Evolutionary conservation across 2,797 vertebrate species (phyloP).

Genomic region (Pipistrellus kuhlii): DNA sequence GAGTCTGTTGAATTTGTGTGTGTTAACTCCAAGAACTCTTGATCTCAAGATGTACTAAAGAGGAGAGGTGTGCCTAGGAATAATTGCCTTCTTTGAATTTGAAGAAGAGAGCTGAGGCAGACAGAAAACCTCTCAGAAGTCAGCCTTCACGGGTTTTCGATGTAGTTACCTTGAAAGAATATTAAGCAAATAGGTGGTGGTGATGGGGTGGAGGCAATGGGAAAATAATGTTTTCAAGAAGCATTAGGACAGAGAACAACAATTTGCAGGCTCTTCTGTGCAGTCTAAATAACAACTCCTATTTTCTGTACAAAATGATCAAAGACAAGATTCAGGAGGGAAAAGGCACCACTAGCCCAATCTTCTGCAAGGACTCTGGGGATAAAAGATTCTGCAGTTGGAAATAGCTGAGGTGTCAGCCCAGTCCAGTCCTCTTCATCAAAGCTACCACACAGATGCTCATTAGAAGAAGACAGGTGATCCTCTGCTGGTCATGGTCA

Average conservation of each 20-base stretch:
- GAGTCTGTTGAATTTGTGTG: conserved; percentile 65
- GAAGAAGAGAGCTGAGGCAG: conserved; percentile 57
- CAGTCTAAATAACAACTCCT: conserved; percentile 43
- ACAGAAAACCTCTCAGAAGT: conserved; percentile 53
- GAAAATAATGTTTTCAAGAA: conserved; percentile 46
- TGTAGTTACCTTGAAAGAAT: conserved; percentile 66
- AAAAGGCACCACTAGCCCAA: conserved; percentile 55
- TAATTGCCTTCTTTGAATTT: conserved; percentile 65
- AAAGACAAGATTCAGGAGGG: conserved; percentile 76
- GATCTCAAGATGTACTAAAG: conserved; percentile 78
- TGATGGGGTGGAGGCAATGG: not conserved
- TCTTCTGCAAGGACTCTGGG: conserved; percentile 65
- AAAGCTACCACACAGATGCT: conserved; percentile 23
- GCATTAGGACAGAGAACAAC: conserved; percentile 71
- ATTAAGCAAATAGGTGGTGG: conserved; percentile 52
- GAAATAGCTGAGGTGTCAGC: conserved; percentile 57
- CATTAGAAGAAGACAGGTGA: conserved; percentile 31
- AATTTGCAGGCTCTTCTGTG: conserved; percentile 70
- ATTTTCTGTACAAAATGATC: conserved; percentile 83
- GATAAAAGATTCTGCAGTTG: conserved; percentile 69
- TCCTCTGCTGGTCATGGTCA: not conserved
- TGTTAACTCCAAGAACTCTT: conserved; percentile 75
- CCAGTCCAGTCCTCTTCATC: conserved; percentile 57
- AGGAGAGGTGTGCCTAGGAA: conserved; percentile 61
- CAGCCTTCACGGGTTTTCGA: conserved; percentile 71